Conservation (phyloP, 2,113 vertebrate genomes). For the Haliaeetus leucogaster region DNA sequence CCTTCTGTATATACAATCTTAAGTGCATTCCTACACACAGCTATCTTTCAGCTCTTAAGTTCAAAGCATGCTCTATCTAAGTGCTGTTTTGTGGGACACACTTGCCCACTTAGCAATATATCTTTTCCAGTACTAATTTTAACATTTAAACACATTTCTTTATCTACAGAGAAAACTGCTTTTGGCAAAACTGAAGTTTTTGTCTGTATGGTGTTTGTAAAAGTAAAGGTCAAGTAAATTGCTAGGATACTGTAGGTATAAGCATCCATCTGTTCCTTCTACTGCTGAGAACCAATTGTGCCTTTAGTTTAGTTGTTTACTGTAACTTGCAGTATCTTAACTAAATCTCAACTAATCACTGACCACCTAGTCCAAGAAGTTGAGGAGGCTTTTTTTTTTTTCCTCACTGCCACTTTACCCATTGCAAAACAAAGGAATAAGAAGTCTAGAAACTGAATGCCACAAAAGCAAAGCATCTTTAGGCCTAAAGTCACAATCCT, state of each 20-base stretch:
- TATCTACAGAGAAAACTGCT: not conserved
- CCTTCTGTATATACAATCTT: not conserved
- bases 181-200: conserved; percentile 11
- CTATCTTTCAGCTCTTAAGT: not conserved
- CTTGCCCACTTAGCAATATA: not conserved
- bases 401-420: not conserved
- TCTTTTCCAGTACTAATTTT: not conserved
- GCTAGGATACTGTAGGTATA: not conserved
- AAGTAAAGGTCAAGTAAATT: not conserved
- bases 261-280: conserved; percentile 14
- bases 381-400: not conserved
- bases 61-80: not conserved
- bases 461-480: not conserved
- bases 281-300: conserved; percentile 1
- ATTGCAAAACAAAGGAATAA: not conserved
- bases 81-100: not conserved
- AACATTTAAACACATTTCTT: conserved; percentile 1
- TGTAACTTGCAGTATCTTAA: conserved; percentile 32
- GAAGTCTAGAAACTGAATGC: not conserved
- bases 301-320: not conserved
- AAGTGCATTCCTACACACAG: not conserved
- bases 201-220: not conserved
- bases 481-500: not conserved
- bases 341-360: not conserved
- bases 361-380: not conserved